Conservation (phyloP, 1,140 invertebrate species). For the Oedothorax gibbosus region DNA sequence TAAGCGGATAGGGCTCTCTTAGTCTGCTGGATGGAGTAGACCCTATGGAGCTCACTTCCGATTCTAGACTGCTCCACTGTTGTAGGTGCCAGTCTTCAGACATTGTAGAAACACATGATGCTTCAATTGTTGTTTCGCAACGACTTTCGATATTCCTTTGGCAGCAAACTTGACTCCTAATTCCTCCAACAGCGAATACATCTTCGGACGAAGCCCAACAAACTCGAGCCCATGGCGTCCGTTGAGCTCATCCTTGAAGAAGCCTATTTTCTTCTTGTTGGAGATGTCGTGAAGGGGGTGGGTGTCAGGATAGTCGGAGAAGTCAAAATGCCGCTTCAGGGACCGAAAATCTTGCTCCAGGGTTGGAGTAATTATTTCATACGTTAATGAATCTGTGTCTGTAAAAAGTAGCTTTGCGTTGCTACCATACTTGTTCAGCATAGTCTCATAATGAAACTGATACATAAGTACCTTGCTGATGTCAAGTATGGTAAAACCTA, state of each 20-base stretch:
- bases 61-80: background rate
- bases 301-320: constrained; percentile 25
- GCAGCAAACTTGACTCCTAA: background rate
- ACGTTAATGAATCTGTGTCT: constrained; percentile 21
- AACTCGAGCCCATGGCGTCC: background rate
- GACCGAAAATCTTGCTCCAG: constrained; percentile 10
- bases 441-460: constrained; percentile 64
- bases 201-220: constrained; percentile 31
- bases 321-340: constrained; percentile 2
- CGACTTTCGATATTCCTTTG: constrained; percentile 19
- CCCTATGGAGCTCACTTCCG: background rate
- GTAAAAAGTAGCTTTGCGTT: constrained; percentile 18
- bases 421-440: background rate
- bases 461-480: constrained; percentile 6
- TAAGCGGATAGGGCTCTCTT: background rate
- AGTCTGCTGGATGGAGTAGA: background rate
- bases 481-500: constrained; percentile 10
- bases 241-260: constrained; percentile 41
- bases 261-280: constrained; percentile 34
- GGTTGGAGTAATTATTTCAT: background rate
- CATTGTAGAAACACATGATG: constrained; percentile 7
- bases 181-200: constrained; percentile 13
- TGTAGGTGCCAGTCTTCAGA: background rate
- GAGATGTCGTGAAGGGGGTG: background rate
- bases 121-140: constrained; percentile 10